Percentiles rank a stretch among this genome's conserved stretches.
Conservation (phyloP, 1,140 invertebrate genomes). For the Streblospio benedicti region DNA sequence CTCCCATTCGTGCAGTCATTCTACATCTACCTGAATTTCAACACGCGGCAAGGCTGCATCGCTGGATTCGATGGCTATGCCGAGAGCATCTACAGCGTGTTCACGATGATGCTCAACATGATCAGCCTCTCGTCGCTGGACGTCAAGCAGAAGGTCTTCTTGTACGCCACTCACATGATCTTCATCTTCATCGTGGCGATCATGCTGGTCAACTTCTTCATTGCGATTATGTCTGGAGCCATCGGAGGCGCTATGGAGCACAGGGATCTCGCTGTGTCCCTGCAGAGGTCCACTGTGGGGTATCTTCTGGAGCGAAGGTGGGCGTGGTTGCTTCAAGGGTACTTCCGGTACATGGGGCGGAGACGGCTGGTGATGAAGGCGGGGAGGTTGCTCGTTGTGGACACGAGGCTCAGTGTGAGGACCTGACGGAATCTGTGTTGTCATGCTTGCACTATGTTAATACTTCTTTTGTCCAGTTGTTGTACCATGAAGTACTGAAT, state of each 20-base stretch:
- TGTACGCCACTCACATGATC: slow-evolving; percentile 8
- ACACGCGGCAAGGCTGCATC: slow-evolving; percentile 1
- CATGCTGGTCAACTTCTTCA: slow-evolving; percentile 7
- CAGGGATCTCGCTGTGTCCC: not conserved
- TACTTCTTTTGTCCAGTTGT: too few species aligned
- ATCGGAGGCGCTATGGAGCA: not conserved
- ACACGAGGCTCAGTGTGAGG: too few species aligned
- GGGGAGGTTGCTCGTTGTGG: too few species aligned
- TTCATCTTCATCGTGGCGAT: not conserved
- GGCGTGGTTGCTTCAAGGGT: not conserved
- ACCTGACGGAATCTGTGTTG: too few species aligned
- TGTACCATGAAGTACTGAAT: too few species aligned
- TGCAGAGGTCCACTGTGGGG: not conserved
- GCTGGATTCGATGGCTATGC: not conserved
- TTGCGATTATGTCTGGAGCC: slow-evolving; percentile 1
- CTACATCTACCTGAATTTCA: not conserved
- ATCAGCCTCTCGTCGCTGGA: not conserved
- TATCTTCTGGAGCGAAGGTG: not conserved
- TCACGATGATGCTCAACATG: slow-evolving; percentile 8
- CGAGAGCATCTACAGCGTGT: not conserved
- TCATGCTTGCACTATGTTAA: too few species aligned
- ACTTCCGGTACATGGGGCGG: not conserved
- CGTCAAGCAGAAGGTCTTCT: not conserved
- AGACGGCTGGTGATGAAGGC: too few species aligned
- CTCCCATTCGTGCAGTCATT: not conserved